Conservation (phyloP, 2,888 invertebrate genomes). For the Drosophila prolongata region DNA sequence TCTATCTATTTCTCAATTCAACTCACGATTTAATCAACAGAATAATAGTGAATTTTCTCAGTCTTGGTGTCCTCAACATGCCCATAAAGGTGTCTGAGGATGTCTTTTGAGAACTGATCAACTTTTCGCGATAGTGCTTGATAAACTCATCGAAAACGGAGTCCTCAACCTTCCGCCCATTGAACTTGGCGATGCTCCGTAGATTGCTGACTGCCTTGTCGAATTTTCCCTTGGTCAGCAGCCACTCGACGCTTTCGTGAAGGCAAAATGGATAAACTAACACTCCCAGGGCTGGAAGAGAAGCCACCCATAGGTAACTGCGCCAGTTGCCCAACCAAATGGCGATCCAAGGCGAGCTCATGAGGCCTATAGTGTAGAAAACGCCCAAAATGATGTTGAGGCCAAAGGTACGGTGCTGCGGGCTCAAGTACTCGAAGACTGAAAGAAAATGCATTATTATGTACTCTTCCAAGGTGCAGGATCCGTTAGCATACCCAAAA, state of each 20-base stretch:
- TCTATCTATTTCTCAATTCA: background rate
- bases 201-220: constrained; percentile 85
- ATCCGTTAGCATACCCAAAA: constrained; percentile 84
- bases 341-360: constrained; percentile 85
- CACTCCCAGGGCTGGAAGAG: constrained; percentile 85
- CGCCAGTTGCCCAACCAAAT: constrained; percentile 85
- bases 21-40: constrained; percentile 87
- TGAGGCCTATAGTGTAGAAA: constrained; percentile 86
- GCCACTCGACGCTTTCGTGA: constrained; percentile 87
- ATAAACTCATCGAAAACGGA: constrained; percentile 84
- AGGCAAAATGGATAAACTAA: constrained; percentile 85
- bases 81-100: constrained; percentile 84
- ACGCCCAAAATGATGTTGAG: constrained; percentile 86
- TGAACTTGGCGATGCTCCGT: constrained; percentile 86
- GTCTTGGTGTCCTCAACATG: constrained; percentile 85
- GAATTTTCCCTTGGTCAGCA: constrained; percentile 85
- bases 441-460: constrained; percentile 8
- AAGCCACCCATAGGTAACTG: constrained; percentile 85
- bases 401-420: constrained; percentile 86
- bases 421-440: constrained; percentile 87
- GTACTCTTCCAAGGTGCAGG: no score
- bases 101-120: constrained; percentile 46
- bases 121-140: constrained; percentile 68
- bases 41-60: constrained; percentile 86
- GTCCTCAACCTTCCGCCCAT: constrained; percentile 84